Percentiles rank a stretch among this genome's conserved stretches.
phyloP scores from a whole-genome alignment of 2,888 invertebrate genomes.

The Diabrotica balteata region DNA sequence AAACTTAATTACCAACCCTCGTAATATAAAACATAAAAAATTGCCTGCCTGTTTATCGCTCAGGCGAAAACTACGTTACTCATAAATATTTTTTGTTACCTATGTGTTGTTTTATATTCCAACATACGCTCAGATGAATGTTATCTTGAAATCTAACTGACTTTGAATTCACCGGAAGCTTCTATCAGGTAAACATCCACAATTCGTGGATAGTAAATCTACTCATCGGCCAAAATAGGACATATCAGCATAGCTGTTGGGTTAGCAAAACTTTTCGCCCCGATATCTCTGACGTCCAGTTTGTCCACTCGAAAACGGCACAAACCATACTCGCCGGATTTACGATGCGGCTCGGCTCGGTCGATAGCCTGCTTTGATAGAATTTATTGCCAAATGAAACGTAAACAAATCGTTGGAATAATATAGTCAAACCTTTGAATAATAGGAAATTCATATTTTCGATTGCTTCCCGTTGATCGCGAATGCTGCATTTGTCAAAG shows the following conservation, averaged over 20 bases:
- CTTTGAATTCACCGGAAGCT: too few species aligned
- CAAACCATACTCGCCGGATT: conserved; percentile 28
- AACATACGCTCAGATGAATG: too few species aligned
- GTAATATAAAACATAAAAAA: too few species aligned
- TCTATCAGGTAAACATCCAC: background rate
- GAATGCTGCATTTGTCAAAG: conserved; percentile 13
- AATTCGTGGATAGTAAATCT: background rate
- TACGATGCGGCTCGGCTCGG: conserved; percentile 39
- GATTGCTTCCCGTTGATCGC: conserved; percentile 25
- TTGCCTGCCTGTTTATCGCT: too few species aligned
- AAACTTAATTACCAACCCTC: too few species aligned
- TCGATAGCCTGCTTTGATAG: conserved; percentile 35
- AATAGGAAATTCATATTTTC: conserved; percentile 33
- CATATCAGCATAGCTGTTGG: conserved; percentile 1
- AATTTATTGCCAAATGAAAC: conserved; percentile 45
- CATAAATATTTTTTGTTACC: too few species aligned
- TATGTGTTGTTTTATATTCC: too few species aligned
- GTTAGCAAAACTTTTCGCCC: conserved; percentile 6
- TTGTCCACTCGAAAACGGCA: conserved; percentile 12
- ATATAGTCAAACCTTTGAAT: conserved; percentile 33
- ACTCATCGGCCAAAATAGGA: background rate
- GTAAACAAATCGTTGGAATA: conserved; percentile 45
- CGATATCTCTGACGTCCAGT: conserved; percentile 11
- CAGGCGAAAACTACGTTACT: too few species aligned
- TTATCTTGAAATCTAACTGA: too few species aligned